Percentiles rank a stretch among this genome's conserved stretches.
Conservation (phyloP, 2,113 vertebrate genomes). For the Phainopepla nitens region DNA sequence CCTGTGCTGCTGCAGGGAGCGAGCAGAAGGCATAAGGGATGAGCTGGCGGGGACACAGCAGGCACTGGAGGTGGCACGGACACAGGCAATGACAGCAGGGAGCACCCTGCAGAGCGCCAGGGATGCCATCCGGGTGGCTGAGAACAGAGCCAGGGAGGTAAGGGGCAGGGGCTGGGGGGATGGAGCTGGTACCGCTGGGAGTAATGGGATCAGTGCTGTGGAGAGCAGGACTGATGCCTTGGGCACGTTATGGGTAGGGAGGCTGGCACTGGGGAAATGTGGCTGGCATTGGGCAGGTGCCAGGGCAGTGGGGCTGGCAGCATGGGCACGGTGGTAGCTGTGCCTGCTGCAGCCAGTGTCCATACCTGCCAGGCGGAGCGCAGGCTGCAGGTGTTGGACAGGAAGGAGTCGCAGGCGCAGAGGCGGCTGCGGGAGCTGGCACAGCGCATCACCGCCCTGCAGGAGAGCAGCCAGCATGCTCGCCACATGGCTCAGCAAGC, state of each 20-base stretch:
- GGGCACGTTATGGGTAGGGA: not conserved
- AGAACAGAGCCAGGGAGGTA: constrained; percentile 56
- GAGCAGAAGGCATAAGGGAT: constrained; percentile 66
- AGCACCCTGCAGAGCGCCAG: constrained; percentile 51
- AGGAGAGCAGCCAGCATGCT: constrained; percentile 63
- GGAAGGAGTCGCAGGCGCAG: constrained; percentile 68
- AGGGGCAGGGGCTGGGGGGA: not conserved
- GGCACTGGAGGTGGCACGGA: constrained; percentile 50
- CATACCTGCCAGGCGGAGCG: not conserved
- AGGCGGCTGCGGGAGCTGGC: constrained; percentile 72
- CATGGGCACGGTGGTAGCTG: rapidly evolving
- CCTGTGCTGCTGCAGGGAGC: constrained; percentile 44
- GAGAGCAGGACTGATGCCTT: not conserved
- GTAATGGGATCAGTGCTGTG: not conserved
- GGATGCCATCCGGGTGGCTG: constrained; percentile 61
- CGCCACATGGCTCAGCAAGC: constrained; percentile 67
- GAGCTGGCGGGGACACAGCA: constrained; percentile 47
- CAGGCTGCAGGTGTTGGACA: constrained; percentile 64
- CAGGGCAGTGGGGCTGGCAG: not conserved
- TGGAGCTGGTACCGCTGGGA: rapidly evolving
- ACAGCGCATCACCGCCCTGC: constrained; percentile 52
- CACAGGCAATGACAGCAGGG: constrained; percentile 55
- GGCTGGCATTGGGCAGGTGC: not conserved
- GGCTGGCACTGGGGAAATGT: not conserved
- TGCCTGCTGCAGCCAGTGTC: not conserved